A percentile compares a stretch with the other conserved stretches of the same genome.
Conservation (phyloP, 2,797 vertebrate species). For the Balearica regulorum region DNA sequence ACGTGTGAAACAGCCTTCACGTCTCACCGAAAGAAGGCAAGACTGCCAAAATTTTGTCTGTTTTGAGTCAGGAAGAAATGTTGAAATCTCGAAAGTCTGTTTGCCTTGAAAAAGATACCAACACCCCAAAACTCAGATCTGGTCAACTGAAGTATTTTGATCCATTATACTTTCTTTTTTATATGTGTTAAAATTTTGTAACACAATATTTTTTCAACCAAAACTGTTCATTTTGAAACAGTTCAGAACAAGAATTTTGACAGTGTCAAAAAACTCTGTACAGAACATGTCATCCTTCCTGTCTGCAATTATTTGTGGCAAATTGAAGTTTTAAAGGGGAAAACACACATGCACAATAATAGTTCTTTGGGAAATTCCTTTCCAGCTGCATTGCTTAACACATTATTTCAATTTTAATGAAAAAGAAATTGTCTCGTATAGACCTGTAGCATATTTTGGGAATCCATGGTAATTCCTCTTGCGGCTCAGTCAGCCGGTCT, state of each 20-base stretch:
- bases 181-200: neutral
- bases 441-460: neutral
- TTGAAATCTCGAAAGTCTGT: slow-evolving; percentile 40
- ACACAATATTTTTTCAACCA: slow-evolving; percentile 2
- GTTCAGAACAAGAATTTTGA: slow-evolving; percentile 34
- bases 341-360: neutral
- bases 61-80: slow-evolving; percentile 29
- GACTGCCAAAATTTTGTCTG: slow-evolving; percentile 47
- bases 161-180: neutral
- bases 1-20: slow-evolving; percentile 1
- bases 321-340: neutral
- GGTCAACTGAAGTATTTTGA: slow-evolving; percentile 43
- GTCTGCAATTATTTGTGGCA: neutral
- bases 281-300: slow-evolving; percentile 10
- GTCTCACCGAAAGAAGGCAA: slow-evolving; percentile 5
- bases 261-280: neutral
- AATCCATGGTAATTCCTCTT: neutral
- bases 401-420: neutral
- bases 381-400: neutral
- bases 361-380: neutral
- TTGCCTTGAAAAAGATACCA: slow-evolving; percentile 46
- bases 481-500: neutral
- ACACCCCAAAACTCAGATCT: slow-evolving; percentile 25
- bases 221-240: slow-evolving; percentile 40
- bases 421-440: neutral